Conservation (phyloP, 1,140 invertebrate species). For the Hyposmocoma kahamanoa region DNA sequence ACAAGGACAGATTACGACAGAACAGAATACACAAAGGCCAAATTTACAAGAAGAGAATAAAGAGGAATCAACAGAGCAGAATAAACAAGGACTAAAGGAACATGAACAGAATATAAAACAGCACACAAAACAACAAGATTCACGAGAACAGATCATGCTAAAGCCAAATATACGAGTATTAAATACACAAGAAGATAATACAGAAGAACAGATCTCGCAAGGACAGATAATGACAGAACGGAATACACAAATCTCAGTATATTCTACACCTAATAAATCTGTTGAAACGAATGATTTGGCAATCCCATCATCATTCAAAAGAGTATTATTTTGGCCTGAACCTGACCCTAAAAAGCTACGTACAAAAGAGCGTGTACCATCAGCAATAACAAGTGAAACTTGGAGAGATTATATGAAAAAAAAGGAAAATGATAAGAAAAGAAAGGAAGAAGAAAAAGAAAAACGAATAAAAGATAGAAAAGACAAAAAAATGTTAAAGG, state of each 20-base stretch:
- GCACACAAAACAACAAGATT: not conserved
- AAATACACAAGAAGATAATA: not conserved
- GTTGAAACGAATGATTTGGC: not conserved
- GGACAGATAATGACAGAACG: not conserved
- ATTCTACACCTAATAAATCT: not conserved
- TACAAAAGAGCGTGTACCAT: slow-evolving; percentile 6
- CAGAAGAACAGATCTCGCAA: no score
- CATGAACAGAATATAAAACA: not conserved
- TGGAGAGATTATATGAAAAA: not conserved
- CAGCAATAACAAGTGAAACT: slow-evolving; percentile 5
- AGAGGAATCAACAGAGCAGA: no score
- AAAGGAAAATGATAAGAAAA: slow-evolving; percentile 8
- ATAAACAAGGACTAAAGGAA: not conserved
- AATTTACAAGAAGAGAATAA: not conserved
- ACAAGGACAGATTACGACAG: not conserved
- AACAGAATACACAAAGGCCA: not conserved
- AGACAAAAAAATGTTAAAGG: slow-evolving; percentile 4
- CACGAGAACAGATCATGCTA: not conserved
- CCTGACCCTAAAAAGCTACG: slow-evolving; percentile 6
- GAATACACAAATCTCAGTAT: not conserved
- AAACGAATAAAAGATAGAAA: slow-evolving; percentile 4
- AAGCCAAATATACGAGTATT: not conserved
- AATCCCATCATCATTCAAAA: slow-evolving; percentile 9
- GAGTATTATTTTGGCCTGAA: slow-evolving; percentile 10
- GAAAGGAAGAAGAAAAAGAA: slow-evolving; percentile 3